Evolutionary conservation across 2,113 vertebrate species (phyloP).

Genomic region (Corythoichthys intestinalis): DNA sequence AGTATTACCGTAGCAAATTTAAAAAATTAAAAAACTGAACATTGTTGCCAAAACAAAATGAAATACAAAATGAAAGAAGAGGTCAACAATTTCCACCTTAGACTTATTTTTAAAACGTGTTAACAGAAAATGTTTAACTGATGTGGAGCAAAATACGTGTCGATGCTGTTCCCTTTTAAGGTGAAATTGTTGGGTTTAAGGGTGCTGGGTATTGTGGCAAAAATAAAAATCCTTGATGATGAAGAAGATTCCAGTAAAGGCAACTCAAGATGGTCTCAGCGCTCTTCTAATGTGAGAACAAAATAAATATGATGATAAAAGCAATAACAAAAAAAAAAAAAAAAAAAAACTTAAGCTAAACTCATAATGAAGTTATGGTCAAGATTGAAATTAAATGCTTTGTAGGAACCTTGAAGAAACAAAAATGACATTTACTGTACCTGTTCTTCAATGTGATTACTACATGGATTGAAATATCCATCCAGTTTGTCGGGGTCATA

Average conservation of each 20-base stretch:
- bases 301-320: slow-evolving; percentile 59
- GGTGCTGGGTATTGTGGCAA: neutral
- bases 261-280: slow-evolving; percentile 62
- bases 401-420: neutral
- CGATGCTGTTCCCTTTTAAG: neutral
- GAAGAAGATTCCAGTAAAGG: slow-evolving; percentile 18
- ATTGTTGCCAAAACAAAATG: neutral
- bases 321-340: slow-evolving; percentile 55
- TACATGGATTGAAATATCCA: slow-evolving; percentile 39
- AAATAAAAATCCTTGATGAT: neutral
- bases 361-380: neutral
- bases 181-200: neutral
- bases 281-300: slow-evolving; percentile 59
- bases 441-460: slow-evolving; percentile 44
- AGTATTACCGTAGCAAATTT: neutral
- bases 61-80: neutral
- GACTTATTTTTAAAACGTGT: neutral
- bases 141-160: neutral
- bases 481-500: slow-evolving; percentile 26
- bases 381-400: neutral
- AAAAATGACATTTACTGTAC: slow-evolving; percentile 41
- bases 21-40: neutral
- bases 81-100: neutral
- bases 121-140: neutral
- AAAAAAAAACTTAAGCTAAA: slow-evolving; percentile 9